These are phyloP conservation scores for Eupsittula cactorum DNA, from an alignment of 2,113 vertebrate genomes.

Conservation along the genomic window DNA sequence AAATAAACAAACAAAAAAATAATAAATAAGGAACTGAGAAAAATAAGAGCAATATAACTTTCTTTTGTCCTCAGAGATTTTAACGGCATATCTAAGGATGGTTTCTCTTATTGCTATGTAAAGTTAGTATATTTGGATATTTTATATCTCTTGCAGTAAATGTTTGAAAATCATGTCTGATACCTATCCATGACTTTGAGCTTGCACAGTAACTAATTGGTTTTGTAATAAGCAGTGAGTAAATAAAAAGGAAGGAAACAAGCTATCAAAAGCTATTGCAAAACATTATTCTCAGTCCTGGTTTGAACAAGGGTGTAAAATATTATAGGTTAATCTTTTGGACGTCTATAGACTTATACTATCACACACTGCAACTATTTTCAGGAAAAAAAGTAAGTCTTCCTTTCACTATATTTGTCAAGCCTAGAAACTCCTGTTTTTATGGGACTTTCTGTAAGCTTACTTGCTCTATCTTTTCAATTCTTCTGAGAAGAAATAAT, in stretches of 20 bases:
- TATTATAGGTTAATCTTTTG: not conserved
- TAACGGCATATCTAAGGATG: not conserved
- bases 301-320: not conserved
- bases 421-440: not conserved
- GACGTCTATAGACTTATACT: not conserved
- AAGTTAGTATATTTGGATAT: not conserved
- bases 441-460: not conserved
- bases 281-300: not conserved
- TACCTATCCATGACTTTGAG: not conserved
- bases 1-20: not conserved
- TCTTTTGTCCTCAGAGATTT: not conserved
- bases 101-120: not conserved
- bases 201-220: not conserved
- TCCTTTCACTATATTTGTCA: not conserved
- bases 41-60: not conserved
- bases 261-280: not conserved
- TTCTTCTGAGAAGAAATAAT: not conserved
- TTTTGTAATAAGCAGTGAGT: not conserved
- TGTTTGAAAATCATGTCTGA: not conserved
- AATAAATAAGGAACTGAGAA: not conserved
- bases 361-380: not conserved
- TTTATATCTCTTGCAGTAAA: not conserved
- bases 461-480: not conserved
- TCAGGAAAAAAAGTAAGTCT: not conserved
- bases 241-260: not conserved